Base-by-base conservation (phyloP, 2,113 vertebrate genomes). In the Petrocephalus microphthalmus region DNA sequence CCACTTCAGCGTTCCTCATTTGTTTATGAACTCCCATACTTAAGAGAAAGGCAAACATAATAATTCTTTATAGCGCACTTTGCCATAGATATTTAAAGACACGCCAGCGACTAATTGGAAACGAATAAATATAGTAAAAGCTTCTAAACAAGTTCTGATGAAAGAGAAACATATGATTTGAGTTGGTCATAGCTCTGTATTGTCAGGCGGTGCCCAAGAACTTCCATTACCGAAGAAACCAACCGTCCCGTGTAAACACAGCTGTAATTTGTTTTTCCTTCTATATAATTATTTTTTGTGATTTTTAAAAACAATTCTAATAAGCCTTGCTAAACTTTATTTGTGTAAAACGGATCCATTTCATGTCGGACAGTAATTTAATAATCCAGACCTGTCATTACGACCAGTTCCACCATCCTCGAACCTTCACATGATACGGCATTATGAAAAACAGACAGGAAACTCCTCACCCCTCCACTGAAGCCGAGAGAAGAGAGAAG, bases 321-420 rank as follows among this genome's bases (percentile, higher is more conserved):
- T 94, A 93, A 94, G 90, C 93, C 94, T 91, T 88, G 93, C 92
- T 92, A 93, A 93, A 90, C 93, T 93, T 90, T 95, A 95, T 95
- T 95, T 95, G 93, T 95, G 94, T 95, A 94, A 94, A 95, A 91
- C 93, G 95, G 95, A 94, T 96, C 94, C 92, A 95, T 95, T 95
- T 95, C 95, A 95, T 95, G 95, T 95, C 92, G 91, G 90, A 91
- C 91, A 90, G 94, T 95, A 96, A 96, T 95, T 95, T 94, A 96
- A 96, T 96, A 95, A 95, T 93, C 93, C 94, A 90, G 91, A 94
- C 92, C 94, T 95, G 95, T 96, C 95, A 95, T 94, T 96, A 95
- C 92, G 93, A 91, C 88, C 93, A 89, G 91, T 91, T 90, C 87
- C 87, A 85, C 89, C 67, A 90, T 89, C 92, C 91, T 90, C 92